Percentiles rank a stretch among this genome's conserved stretches.
phyloP scores from a whole-genome alignment of 2,888 invertebrate species.

The Baccha elongata region DNA sequence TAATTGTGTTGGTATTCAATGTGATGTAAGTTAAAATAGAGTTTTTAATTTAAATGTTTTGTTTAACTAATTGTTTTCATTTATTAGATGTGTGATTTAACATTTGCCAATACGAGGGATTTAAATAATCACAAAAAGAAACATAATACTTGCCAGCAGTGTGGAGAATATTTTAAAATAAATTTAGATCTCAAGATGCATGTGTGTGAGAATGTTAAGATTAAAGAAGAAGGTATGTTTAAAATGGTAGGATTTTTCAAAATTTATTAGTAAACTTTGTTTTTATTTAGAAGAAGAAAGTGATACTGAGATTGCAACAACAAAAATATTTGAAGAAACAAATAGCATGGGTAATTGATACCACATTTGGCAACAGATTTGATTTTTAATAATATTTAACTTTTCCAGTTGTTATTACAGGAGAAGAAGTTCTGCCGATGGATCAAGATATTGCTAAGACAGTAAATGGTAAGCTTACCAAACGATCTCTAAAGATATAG shows the following conservation, averaged over 20 bases:
- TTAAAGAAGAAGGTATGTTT: constrained; percentile 7
- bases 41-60: not conserved
- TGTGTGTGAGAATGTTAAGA: not conserved
- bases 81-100: constrained; percentile 25
- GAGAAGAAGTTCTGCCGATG: not conserved
- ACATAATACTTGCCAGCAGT: constrained; percentile 20
- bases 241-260: not conserved
- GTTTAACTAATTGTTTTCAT: not conserved
- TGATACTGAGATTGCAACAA: constrained; percentile 13
- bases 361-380: not conserved
- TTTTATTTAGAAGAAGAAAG: constrained; percentile 5
- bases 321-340: constrained; percentile 23
- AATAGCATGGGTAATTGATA: constrained; percentile 15
- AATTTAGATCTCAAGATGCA: not conserved
- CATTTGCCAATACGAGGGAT: constrained; percentile 2
- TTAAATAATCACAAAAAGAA: constrained; percentile 28
- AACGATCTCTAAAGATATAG: not conserved
- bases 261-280: not conserved
- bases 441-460: not conserved
- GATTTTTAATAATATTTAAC: not conserved
- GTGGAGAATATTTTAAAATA: constrained; percentile 1
- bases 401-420: constrained; percentile 18
- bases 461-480: not conserved
- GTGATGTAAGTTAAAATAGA: constrained; percentile 12
- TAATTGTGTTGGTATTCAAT: not conserved